phyloP scores from a whole-genome alignment of 2,113 vertebrate species.

The Gnathonemus longibarbis region DNA sequence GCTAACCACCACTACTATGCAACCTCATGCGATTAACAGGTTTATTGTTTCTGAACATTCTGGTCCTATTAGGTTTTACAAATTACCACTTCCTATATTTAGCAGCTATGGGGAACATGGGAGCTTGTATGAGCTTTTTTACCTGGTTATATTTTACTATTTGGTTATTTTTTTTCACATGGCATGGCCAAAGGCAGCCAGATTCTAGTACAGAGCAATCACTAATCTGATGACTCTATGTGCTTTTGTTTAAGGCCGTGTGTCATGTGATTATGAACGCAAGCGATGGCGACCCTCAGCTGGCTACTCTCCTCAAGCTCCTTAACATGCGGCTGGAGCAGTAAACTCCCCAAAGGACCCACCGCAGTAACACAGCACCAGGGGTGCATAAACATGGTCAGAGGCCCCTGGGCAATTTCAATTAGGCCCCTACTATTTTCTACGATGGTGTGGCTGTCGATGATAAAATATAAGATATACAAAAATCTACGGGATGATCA shows the following conservation, averaged over 20 bases:
- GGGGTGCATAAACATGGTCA: neutral
- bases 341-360: neutral
- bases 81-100: neutral
- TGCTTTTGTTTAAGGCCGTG: neutral
- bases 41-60: neutral
- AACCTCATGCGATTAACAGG: constrained; percentile 35
- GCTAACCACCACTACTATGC: constrained; percentile 63
- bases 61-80: neutral
- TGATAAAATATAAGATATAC: neutral
- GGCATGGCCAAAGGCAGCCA: neutral
- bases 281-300: neutral
- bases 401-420: neutral
- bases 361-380: neutral
- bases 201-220: neutral
- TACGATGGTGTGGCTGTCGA: neutral
- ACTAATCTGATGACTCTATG: neutral
- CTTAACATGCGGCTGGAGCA: neutral
- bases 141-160: neutral
- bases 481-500: neutral
- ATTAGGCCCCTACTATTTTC: neutral
- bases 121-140: neutral
- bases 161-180: neutral
- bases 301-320: neutral
- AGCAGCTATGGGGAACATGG: neutral
- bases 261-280: neutral